Percentiles rank a stretch among this genome's conserved stretches.
phyloP scores from a whole-genome alignment of 2,113 vertebrate species.

The Australoheros scitulus region DNA sequence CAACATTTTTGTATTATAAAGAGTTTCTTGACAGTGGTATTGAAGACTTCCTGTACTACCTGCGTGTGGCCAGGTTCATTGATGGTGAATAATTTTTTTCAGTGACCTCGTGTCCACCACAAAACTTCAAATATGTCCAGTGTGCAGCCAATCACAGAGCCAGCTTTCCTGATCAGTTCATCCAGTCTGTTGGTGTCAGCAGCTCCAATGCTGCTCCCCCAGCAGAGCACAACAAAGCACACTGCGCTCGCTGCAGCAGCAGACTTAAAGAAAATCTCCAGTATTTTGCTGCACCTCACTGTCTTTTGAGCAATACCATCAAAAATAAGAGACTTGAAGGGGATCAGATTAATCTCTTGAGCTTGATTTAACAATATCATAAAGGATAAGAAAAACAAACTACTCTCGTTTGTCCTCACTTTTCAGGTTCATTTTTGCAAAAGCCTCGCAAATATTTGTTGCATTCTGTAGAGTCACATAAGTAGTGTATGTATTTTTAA shows the following conservation, averaged over 20 bases:
- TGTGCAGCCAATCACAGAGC: neutral
- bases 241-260: neutral
- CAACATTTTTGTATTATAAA: too few relatives aligned
- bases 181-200: neutral
- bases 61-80: too few relatives aligned
- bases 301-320: neutral
- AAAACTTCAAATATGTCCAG: neutral
- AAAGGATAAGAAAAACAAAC: neutral
- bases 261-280: neutral
- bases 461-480: neutral
- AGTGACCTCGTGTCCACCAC: too few relatives aligned
- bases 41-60: too few relatives aligned
- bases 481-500: neutral
- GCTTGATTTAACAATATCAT: neutral
- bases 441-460: too few relatives aligned
- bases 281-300: neutral
- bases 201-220: accelerated
- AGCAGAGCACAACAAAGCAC: neutral
- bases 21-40: too few relatives aligned
- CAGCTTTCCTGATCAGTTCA: neutral
- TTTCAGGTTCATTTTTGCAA: too few relatives aligned
- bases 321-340: neutral
- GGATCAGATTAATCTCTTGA: neutral
- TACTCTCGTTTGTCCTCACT: too few relatives aligned
- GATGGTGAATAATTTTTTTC: too few relatives aligned